Base-by-base conservation (phyloP, 1,140 invertebrate species). In the Drosophila sturtevanti region DNA sequence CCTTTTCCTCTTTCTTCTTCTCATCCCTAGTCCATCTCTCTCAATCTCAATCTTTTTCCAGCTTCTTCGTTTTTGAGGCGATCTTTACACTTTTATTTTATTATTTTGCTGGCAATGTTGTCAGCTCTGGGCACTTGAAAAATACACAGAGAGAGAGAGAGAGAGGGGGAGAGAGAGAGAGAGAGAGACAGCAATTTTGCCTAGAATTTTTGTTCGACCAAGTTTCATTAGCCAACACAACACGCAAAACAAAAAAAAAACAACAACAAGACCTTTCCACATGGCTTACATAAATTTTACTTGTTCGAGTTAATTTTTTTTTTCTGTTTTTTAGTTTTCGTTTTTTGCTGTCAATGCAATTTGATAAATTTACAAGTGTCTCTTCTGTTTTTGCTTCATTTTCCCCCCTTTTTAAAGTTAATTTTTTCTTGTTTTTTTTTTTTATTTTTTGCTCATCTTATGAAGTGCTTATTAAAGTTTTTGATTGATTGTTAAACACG, bases 401-500 rank as follows among this genome's bases (percentile, higher is more conserved):
- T 14, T 10, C 14, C 11, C 2, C 11, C 10, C 3, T 5, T 27
- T 54, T 24, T 24, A 7, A 41, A 41, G 38, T 44, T 0, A 6
- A 1, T 31, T 6, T 44, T 4, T 44, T 16, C 7, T 6, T 31
- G 16, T 21, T 48, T 41, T 41, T 7, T 31, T 31, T 31, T 41
- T 48, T 2, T 12, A 18, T 21, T 21, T 11, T 48, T 14, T 16
- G 52, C 22, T 12, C 22, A 27, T 54, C 52, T 55, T 31, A 31
- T 56, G 54, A 56, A 56, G 24, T 56, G 54, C 54, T 56, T 56
- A 56, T 56, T 56, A 34, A 56, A 56, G 27, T 56, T 56, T 48
- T 34, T 56, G 54, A 56, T 56, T 56, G 54, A 56, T 56, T 56
- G 54, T 56, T 34, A 21, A 60, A 60, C 58, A 60, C 58, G 58